Conservation (phyloP, 2,113 vertebrate species). For the Hemicordylus capensis region DNA sequence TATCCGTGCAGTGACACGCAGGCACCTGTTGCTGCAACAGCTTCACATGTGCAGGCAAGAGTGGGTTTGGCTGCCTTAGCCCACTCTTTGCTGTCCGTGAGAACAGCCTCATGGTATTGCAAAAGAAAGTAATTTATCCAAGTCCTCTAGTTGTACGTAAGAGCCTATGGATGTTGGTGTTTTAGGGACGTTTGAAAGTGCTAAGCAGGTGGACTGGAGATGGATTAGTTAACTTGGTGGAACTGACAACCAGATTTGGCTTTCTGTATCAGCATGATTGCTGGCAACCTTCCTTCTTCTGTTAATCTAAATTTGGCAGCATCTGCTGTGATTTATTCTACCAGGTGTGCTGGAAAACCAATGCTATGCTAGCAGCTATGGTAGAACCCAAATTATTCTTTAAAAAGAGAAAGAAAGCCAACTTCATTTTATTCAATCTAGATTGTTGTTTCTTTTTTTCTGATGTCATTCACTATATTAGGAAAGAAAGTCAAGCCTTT, state of each 20-base stretch:
- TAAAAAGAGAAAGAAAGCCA: background rate
- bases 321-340: background rate
- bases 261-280: conserved; percentile 24
- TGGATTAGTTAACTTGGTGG: conserved; percentile 28
- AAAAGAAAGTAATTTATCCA: conserved; percentile 15
- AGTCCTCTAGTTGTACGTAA: conserved; percentile 32
- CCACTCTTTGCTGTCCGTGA: too few species aligned
- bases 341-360: background rate
- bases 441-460: background rate
- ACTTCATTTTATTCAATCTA: conserved; percentile 8
- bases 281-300: background rate
- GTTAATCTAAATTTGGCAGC: background rate
- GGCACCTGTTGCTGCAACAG: too few species aligned
- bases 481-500: background rate
- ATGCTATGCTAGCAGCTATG: conserved; percentile 19
- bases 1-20: too few species aligned
- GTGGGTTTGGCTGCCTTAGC: too few species aligned
- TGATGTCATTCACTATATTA: background rate
- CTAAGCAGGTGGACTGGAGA: conserved; percentile 42
- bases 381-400: background rate
- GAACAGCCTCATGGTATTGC: too few species aligned
- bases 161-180: background rate
- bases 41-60: too few species aligned
- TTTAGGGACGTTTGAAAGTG: conserved; percentile 37
- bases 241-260: conserved; percentile 11